Conservation (phyloP, 2,797 vertebrate species). For the Ptychobarbus kaznakovi region DNA sequence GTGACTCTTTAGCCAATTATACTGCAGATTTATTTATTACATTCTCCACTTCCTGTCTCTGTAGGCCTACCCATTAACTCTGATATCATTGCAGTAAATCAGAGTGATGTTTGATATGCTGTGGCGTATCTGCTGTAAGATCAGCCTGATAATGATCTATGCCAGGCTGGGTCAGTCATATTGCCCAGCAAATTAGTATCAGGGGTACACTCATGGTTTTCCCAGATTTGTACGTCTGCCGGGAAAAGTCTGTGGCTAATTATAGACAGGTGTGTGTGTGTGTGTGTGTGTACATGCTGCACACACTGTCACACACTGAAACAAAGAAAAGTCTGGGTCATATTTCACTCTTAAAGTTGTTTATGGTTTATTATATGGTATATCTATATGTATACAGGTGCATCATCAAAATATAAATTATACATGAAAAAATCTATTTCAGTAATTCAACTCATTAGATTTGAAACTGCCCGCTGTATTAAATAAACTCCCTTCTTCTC, state of each 20-base stretch:
- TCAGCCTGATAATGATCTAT: constrained; percentile 21
- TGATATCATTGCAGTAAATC: not conserved
- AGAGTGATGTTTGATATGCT: constrained; percentile 22
- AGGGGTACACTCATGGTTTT: constrained; percentile 40
- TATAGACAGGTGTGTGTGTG: constrained; percentile 77
- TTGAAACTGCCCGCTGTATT: too few species aligned
- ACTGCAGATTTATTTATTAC: constrained; percentile 25
- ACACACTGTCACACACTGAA: not conserved
- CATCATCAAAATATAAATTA: not conserved
- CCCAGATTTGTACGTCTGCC: constrained; percentile 69
- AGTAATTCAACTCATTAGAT: too few species aligned
- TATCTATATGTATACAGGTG: not conserved
- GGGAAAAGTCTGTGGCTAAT: constrained; percentile 80
- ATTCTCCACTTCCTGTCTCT: constrained; percentile 31
- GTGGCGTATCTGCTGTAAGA: constrained; percentile 5
- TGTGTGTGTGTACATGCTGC: constrained; percentile 20
- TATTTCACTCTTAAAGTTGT: not conserved
- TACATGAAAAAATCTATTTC: too few species aligned
- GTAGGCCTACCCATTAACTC: not conserved
- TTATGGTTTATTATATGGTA: not conserved
- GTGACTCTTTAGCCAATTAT: constrained; percentile 22
- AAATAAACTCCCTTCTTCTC: too few species aligned
- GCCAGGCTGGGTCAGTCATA: constrained; percentile 40
- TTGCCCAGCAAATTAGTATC: constrained; percentile 44
- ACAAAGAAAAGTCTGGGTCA: not conserved